Evolutionary conservation across 2,888 invertebrate species (phyloP), one percentile per base, ranked within the genome.

Genomic region (Hanleya hanleyi): DNA sequence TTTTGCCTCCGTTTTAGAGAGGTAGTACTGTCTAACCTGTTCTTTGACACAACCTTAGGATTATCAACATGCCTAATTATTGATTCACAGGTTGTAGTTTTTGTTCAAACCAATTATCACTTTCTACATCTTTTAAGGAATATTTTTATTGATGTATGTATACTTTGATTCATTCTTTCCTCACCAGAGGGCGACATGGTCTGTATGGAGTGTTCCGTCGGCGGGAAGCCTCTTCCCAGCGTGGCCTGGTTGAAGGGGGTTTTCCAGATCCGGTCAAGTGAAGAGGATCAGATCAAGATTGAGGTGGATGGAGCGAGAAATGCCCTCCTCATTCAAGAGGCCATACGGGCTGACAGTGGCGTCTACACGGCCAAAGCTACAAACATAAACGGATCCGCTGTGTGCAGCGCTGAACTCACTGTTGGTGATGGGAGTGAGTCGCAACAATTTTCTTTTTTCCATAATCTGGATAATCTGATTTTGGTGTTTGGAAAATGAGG

Each of bases 291-390:
- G n/a, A 80, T 86, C 61, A 78, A 78, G 36, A 79, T 87, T 32
- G 77, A 75, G 6, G 76, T 77, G 38, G 85, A 88, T 70, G 87
- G 86, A 18, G 84, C 81, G 29, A 79, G 74, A 18, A 81, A 83
- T 68, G 95, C 96, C 77, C 93, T 98, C 78, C 92, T 96, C 81
- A 97, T 98, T 94, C 95, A 85, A 94, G 95, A 85, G 84, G 97
- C 97, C 32, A 96, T 95, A 90, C 96, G 96, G 92, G 97, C 97
- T 92, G 97, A 97, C 92, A 94, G 88, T 36, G 97, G 97, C 84
- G 77, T 80, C n/a, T 89, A 89, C 79, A 87, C 87, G 4, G 89
- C 88, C 37, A 78, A 84, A 61, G 83, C 86, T 0, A 83, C 83
- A 76, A 87, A 86, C 74, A 76, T 79, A 3, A 81, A 83, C 67